Evolutionary conservation across 2,113 vertebrate species (phyloP).

Genomic region (Danio rerio): GRCz12tu NC_133189.1:42311001-42311500

Average conservation of each 20-base stretch:
- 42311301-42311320: background rate
- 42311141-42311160: conserved; percentile 22
- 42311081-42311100: conserved; percentile 24
- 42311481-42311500: conserved; percentile 7
- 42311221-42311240: conserved; percentile 36
- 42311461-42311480: conserved; percentile 6
- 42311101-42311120: conserved; percentile 7
- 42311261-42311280: conserved; percentile 32
- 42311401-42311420: conserved; percentile 15
- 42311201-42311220: conserved; percentile 36
- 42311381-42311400: background rate
- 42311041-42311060: background rate
- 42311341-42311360: conserved; percentile 20
- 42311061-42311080: conserved; percentile 15
- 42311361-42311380: background rate
- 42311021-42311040: conserved; percentile 13
- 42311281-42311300: conserved; percentile 37
- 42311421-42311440: conserved; percentile 4
- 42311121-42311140: background rate
- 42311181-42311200: background rate
- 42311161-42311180: conserved; percentile 15
- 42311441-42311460: conserved; percentile 18
- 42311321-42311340: conserved; percentile 4
- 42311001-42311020: conserved; percentile 1
- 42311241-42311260: conserved; percentile 43